Evolutionary conservation across 2,113 vertebrate species (phyloP).

Genomic region (Xiphorhynchus elegans): DNA sequence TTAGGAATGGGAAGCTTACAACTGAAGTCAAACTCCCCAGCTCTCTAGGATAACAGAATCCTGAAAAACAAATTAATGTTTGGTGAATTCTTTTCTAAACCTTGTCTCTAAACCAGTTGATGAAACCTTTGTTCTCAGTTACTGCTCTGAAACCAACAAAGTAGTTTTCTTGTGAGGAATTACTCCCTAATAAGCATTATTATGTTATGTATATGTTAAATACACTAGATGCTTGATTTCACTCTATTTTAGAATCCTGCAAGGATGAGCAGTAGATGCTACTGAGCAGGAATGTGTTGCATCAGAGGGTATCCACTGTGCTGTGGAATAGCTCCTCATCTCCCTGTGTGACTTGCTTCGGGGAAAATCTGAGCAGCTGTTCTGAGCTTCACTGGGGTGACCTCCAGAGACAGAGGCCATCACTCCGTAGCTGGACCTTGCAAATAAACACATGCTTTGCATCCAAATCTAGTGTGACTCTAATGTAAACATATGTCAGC

Average conservation of each 20-base stretch:
- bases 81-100: background rate
- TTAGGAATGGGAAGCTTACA: background rate
- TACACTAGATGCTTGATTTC: background rate
- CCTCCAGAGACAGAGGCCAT: background rate
- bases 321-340: background rate
- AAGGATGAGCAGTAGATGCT: background rate
- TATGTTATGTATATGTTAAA: background rate
- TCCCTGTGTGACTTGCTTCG: background rate
- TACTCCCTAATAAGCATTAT: background rate
- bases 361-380: background rate
- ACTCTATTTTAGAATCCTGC: background rate
- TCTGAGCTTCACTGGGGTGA: background rate
- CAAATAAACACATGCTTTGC: background rate
- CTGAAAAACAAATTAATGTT: background rate
- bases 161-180: background rate
- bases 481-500: background rate
- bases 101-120: background rate
- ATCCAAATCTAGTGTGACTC: background rate
- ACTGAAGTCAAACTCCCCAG: background rate
- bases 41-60: background rate
- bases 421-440: background rate
- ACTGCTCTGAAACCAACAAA: background rate
- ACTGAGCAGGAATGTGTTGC: background rate
- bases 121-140: background rate
- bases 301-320: background rate